A percentile compares a stretch with the other conserved stretches of the same genome.
Evolutionary conservation across 2,797 vertebrate species (phyloP).

Genomic region (Sorex maritimensis): DNA sequence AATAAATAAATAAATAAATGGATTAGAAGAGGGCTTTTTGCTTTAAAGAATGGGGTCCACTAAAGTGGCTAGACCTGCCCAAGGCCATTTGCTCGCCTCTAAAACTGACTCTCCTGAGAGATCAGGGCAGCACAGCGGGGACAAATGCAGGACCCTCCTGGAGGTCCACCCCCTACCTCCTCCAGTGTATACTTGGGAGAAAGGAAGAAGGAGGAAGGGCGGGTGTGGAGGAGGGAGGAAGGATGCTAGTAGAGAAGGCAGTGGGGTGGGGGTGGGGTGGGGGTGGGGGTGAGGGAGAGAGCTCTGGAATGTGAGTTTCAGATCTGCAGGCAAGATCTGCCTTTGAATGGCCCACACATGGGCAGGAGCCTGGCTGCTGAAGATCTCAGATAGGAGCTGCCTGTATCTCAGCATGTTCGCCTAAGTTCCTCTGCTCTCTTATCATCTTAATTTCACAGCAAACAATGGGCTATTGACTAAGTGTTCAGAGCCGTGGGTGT

Average conservation of each 20-base stretch:
- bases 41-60: not conserved
- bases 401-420: constrained; percentile 70
- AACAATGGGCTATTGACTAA: constrained; percentile 80
- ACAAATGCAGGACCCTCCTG: too few species aligned
- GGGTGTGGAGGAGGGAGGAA: not conserved
- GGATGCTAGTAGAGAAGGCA: not conserved
- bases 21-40: constrained; percentile 9
- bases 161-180: too few species aligned
- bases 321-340: constrained; percentile 33
- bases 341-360: constrained; percentile 65
- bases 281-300: not conserved
- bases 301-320: constrained; percentile 30
- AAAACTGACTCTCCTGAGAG: not conserved
- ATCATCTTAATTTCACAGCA: constrained; percentile 76
- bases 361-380: constrained; percentile 49
- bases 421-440: constrained; percentile 68
- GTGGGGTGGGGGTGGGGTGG: not conserved
- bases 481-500: constrained; percentile 74
- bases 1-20: not conserved
- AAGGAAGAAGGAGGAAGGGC: not conserved
- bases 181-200: not conserved
- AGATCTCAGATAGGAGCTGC: constrained; percentile 69
- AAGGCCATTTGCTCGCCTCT: not conserved
- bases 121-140: not conserved
- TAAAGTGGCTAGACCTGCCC: not conserved